Conservation (phyloP, 2,113 vertebrate species). For the Regulus satrapa region DNA sequence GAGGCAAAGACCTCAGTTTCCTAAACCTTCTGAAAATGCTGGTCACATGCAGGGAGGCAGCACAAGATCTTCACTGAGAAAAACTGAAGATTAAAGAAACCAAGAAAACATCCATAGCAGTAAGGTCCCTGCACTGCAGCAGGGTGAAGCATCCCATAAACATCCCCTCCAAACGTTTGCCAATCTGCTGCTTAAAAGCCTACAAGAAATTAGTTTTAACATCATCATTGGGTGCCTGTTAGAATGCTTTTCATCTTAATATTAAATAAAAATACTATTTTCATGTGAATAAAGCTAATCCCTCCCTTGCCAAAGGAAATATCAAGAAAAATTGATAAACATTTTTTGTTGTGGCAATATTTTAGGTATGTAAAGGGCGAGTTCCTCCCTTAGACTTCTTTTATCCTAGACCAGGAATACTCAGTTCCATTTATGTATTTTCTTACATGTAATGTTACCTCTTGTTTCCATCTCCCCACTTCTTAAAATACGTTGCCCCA, state of each 20-base stretch:
- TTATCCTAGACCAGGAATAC: background rate
- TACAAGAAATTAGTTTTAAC: background rate
- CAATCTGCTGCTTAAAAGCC: background rate
- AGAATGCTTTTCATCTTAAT: background rate
- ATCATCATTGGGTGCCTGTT: background rate
- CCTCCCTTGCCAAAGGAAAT: background rate
- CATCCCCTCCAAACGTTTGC: accelerated
- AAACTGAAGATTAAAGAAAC: background rate
- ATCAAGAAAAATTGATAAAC: background rate
- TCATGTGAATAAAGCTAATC: background rate
- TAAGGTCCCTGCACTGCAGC: background rate
- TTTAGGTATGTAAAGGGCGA: background rate
- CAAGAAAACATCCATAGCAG: accelerated
- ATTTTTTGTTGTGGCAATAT: background rate
- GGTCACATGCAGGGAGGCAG: background rate
- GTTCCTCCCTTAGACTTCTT: background rate
- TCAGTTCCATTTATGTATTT: background rate
- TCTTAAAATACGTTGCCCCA: background rate
- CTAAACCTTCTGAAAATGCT: background rate
- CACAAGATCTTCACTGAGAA: background rate
- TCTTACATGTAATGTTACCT: background rate
- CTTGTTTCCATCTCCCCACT: background rate
- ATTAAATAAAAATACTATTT: background rate
- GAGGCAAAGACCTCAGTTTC: background rate
- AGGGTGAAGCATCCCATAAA: background rate